phyloP scores from a whole-genome alignment of 2,888 invertebrate genomes.

The Acrobasis repandana region DNA sequence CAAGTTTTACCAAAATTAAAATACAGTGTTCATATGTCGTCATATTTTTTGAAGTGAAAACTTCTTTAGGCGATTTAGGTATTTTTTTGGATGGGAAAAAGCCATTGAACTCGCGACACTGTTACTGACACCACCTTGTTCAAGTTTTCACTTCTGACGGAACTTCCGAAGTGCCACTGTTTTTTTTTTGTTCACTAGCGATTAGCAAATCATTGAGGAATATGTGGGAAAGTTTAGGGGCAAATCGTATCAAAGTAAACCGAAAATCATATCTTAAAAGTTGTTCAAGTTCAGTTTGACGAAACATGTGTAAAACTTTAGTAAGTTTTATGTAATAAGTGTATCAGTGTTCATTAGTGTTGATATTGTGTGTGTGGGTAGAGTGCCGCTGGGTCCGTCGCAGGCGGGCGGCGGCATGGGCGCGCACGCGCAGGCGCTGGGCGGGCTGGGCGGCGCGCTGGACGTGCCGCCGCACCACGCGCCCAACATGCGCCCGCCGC shows the following conservation, averaged over 20 bases:
- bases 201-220: neutral
- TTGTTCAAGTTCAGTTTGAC: neutral
- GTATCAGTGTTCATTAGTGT: conserved; percentile 16
- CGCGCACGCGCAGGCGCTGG: conserved; percentile 53
- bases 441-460: conserved; percentile 54
- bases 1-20: neutral
- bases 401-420: conserved; percentile 61
- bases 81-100: too few species aligned
- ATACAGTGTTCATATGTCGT: too few species aligned
- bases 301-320: neutral
- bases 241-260: neutral
- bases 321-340: neutral
- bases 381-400: conserved; percentile 69
- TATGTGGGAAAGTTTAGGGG: neutral
- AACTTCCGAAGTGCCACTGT: too few species aligned
- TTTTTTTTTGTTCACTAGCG: too few species aligned
- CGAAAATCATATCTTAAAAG: too few species aligned
- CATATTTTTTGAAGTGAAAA: too few species aligned
- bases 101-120: too few species aligned
- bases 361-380: conserved; percentile 41
- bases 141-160: too few species aligned
- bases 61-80: too few species aligned
- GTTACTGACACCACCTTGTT: too few species aligned
- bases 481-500: conserved; percentile 63
- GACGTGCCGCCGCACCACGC: conserved; percentile 58